Evolutionary conservation across 35 echinoderm and acorn worm species (phyloP), one percentile per base, ranked within the genome.

Genomic region (Lytechinus pictus): DNA sequence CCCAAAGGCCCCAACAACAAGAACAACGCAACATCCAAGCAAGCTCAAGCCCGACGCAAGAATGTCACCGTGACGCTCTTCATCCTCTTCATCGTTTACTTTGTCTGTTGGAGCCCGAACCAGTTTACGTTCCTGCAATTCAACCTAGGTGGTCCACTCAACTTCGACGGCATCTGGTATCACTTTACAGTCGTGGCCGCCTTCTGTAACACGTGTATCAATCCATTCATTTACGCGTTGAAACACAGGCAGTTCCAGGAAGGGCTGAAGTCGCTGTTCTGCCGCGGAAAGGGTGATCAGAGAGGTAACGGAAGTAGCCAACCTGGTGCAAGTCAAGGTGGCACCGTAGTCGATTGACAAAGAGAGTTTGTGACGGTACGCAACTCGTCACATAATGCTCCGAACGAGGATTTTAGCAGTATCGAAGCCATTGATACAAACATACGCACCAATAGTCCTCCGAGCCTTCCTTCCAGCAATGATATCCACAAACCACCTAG

Each of bases 181-280:
- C 98, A 97, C 53, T 94, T 97, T 13, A 99, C 98, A 0, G 98
- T 99, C 1, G 94, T 96, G 14, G 94, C 95, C 52, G 98, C 96
- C 4, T 99, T 99, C 86, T 57, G 97, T 8, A 99, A 99, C 91
- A 97, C 98, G 10, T 96, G 95, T 92, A 52, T 97, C 11, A 99
- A 99, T 58, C 98, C 98, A 9, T 99, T 99, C 66, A 96, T 99
- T 5, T 99, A 99, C 89, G 98, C 98, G 0, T 58, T 99, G 54
- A 96, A 97, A 86, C 94, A 96, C 96, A 97, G 91, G 52, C 98
- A 99, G 86, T 99, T 99, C 52, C 98, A 99, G 61, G 94, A 96
- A 13, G 98, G 98, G 4, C 9, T 99, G 86, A 96, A 92, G 57
- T 27, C 87, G 27, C 56, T 98, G 6, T 87, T 90, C 21, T 88